Evolutionary conservation across 2,113 vertebrate genomes (phyloP), one percentile per base, ranked within the genome.

Genomic region (Heptranchias perlo): DNA sequence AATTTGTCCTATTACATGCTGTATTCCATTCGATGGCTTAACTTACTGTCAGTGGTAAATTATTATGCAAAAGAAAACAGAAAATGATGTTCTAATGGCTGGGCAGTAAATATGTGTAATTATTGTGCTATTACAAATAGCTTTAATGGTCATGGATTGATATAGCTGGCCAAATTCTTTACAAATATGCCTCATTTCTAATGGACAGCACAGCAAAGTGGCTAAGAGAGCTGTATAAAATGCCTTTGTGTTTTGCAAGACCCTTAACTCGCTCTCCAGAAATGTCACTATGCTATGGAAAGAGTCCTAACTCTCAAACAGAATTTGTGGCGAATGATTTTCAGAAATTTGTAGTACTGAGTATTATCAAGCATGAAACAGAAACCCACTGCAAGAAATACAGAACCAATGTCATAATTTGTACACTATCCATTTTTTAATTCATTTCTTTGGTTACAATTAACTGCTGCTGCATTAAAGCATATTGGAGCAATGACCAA

Each of bases 281-380:
- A 92, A 92, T 61, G 18, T 58, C 54, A 92, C 14, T 23, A 58
- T 92, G 54, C 3, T n/a, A 61, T 92, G 87, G 87, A 35, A 92
- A 35, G 1, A 14, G 5, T n/a, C 11, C 54, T 54, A 92, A 92
- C 11, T 61, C 87, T 58, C 54, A 58, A 18, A 31, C 87, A 92
- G 52, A 92, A 61, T 92, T 58, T 58, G 87, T 18, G 58, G 44
- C 54, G 61, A n/a, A 92, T 61, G 11, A 35, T 58, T 16, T 92
- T 92, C 54, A 58, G 35, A 35, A 58, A 61, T n/a, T 61, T 54
- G 13, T 54, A 35, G 87, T 31, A 61, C 54, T 58, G 52, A 61
- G 61, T 92, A 61, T n/a, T 92, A 92, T 92, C 61, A 39, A 61
- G 31, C 61, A 54, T 61, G 54, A 92, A 92, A 61, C 87, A 92